Evolutionary conservation across 2,888 invertebrate genomes (phyloP).

Genomic region (Drosophila melanocephala): DNA sequence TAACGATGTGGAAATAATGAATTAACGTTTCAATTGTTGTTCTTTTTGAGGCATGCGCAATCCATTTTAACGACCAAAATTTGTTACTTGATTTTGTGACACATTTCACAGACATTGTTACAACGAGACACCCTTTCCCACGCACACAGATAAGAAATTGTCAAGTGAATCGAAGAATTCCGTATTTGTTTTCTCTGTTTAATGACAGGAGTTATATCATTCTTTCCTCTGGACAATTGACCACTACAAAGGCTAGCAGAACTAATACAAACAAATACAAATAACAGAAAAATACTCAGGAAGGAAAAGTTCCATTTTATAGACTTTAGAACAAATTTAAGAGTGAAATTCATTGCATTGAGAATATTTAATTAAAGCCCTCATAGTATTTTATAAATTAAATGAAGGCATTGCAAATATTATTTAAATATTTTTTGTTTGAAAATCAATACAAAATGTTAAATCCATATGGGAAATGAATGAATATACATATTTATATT

Average conservation of each 20-base stretch:
- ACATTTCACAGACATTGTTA: conserved; percentile 46
- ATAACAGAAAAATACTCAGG: background rate
- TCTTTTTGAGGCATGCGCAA: conserved; percentile 7
- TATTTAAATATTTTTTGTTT: too few species aligned
- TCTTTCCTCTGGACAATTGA: background rate
- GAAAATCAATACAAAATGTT: background rate
- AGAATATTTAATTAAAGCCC: background rate
- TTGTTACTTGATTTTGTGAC: conserved; percentile 54
- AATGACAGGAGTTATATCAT: conserved; percentile 18
- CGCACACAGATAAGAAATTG: conserved; percentile 22
- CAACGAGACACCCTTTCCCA: conserved; percentile 33
- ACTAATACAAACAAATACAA: background rate
- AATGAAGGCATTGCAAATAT: too few species aligned
- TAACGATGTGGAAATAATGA: conserved; percentile 70
- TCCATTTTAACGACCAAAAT: conserved; percentile 47
- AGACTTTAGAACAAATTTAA: background rate
- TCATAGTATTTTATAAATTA: too few species aligned
- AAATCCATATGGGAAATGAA: background rate
- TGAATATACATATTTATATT: background rate
- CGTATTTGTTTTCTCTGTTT: conserved; percentile 4
- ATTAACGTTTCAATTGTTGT: conserved; percentile 48
- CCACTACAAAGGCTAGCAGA: conserved; percentile 11
- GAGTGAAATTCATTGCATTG: background rate
- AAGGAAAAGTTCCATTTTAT: background rate
- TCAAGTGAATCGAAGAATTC: background rate